Evolutionary conservation across 2,113 vertebrate species (phyloP), one percentile per base, ranked within the genome.

Genomic region (Pygoscelis adeliae): DNA sequence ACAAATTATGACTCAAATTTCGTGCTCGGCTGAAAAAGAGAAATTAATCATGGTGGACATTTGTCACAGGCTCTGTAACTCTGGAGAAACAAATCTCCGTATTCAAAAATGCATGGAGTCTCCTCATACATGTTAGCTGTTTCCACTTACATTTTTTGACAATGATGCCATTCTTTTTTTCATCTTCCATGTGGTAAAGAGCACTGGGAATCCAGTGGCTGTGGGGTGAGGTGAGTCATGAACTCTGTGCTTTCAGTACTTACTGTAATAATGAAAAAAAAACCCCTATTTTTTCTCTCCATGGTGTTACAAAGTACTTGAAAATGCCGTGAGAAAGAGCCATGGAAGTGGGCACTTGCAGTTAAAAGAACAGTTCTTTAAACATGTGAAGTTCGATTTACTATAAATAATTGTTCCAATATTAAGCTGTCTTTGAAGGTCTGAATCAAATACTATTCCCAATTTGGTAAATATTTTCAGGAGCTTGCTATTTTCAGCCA

Each of bases 21-120:
- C 87, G 26, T 82, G 53, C 85, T 92, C 77, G 56, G 63, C 38
- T 96, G 87, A 85, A 94, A 95, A 90, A n/a, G 80, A 94, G n/a
- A 55, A 83, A 67, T 96, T 96, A 91, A 78, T 87, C 87, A 59
- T 29, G n/a, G 47, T 65, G 63, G 52, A 79, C 55, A 91, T 95
- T 96, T 79, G 26, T 94, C 76, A 82, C 32, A 80, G 66, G 38
- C 26, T 66, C 42, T 90, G 63, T 62, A 76, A 66, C n/a, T 70
- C 79, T 72, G 30, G 22, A 76, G 61, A 73, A 90, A 82, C 49
- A 90, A 76, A 55, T 74, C 26, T 83, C 42, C 42, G 8, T 78
- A 61, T 36, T 89, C 58, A 83, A 26, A 73, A 23, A 63, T 49
- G 12, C 27, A 58, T 62, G 14, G 53, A 71, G 23, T 72, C 40